phyloP scores from a whole-genome alignment of 2,888 invertebrate genomes.

The Heliconius charithonia region DNA sequence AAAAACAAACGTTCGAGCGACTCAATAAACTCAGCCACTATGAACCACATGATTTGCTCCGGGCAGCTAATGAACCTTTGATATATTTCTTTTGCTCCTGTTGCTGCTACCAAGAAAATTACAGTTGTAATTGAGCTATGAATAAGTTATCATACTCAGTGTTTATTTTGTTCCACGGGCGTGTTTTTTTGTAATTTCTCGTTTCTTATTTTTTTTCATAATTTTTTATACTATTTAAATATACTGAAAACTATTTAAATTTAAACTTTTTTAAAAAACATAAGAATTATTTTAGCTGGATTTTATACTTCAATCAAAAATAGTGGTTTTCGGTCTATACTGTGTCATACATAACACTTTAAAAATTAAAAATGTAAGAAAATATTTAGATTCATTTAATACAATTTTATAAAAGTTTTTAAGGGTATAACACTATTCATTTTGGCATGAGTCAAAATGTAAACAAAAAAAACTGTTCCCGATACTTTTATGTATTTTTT shows the following conservation, averaged over 20 bases:
- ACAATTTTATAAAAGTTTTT: too few relatives aligned
- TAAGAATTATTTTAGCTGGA: background rate
- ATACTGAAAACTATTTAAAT: background rate
- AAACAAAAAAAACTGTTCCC: too few relatives aligned
- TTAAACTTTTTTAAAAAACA: background rate
- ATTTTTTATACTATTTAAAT: background rate
- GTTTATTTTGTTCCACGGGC: background rate
- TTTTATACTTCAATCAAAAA: too few relatives aligned
- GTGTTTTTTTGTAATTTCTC: background rate
- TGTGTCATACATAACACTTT: too few relatives aligned
- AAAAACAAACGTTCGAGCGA: background rate
- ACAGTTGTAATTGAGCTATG: background rate
- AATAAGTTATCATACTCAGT: background rate
- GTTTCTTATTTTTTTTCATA: background rate
- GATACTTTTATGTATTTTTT: too few relatives aligned
- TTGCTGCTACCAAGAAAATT: conserved; percentile 8
- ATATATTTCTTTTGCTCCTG: conserved; percentile 27
- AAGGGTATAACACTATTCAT: too few relatives aligned
- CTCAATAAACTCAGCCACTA: background rate
- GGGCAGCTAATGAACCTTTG: conserved; percentile 39
- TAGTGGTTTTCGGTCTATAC: too few relatives aligned
- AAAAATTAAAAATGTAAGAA: too few relatives aligned
- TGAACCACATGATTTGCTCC: background rate
- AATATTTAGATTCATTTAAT: too few relatives aligned
- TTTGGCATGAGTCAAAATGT: too few relatives aligned